Evolutionary conservation across 2,888 invertebrate species (phyloP).

Genomic region (Phengaris alcon): DNA sequence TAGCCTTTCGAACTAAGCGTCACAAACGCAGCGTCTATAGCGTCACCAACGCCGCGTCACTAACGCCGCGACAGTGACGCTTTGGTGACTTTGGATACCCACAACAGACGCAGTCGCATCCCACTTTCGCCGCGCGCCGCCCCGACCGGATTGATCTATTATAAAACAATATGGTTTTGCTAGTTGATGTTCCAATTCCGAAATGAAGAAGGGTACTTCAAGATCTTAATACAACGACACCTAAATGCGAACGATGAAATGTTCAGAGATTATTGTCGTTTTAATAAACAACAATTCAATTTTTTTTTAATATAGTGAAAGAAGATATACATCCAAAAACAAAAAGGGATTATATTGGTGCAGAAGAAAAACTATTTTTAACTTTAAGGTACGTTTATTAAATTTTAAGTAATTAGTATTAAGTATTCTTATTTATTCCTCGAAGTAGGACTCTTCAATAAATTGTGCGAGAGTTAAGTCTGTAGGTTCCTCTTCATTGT

Average conservation of each 20-base stretch:
- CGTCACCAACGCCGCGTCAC: constrained; percentile 18
- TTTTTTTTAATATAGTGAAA: constrained; percentile 24
- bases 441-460: background rate
- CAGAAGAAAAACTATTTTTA: constrained; percentile 1
- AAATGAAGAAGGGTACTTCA: background rate
- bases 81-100: constrained; percentile 25
- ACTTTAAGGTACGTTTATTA: background rate
- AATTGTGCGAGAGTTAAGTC: constrained; percentile 3
- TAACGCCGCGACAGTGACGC: constrained; percentile 26
- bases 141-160: background rate
- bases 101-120: constrained; percentile 23
- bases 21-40: constrained; percentile 1
- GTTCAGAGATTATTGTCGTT: constrained; percentile 25
- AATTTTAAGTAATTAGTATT: background rate
- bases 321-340: constrained; percentile 3
- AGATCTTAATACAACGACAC: constrained; percentile 16
- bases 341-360: background rate
- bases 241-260: constrained; percentile 23
- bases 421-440: constrained; percentile 1
- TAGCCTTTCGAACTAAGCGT: constrained; percentile 16
- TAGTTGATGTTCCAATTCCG: background rate
- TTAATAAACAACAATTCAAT: constrained; percentile 22
- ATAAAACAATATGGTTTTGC: constrained; percentile 2
- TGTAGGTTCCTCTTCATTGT: background rate
- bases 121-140: constrained; percentile 4